Base-by-base conservation (phyloP, 1,140 invertebrate genomes). In the Lepidotrigona ventralis region DNA sequence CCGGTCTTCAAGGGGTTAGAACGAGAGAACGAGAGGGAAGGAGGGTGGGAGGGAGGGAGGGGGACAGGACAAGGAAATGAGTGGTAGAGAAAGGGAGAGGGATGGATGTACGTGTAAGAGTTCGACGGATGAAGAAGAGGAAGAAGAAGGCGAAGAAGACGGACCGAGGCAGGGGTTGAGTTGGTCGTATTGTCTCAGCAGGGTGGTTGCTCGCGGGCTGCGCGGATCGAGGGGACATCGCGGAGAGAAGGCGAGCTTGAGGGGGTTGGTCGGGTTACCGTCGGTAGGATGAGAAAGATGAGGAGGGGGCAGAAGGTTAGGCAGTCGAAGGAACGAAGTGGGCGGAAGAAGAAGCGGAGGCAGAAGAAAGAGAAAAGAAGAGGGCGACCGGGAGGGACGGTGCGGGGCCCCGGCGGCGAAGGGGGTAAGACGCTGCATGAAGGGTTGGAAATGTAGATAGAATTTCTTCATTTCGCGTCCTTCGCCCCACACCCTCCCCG, bases 371-470 rank as follows among this genome's bases (percentile, higher is more conserved):
- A 79, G 78, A 88, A 85, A 90, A 90, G 87, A 87, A 87, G 63
- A 82, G 78, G 69, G 82, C 75, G 83, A 66, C 39, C 81, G 77
- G 78, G 72, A 84, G 85, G 77, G 84, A 73, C 79, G 76, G 85
- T 64, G 79, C 54, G 72, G 64, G 39, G 86, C 9, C 33, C 39
- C 33, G 81, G 83, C 83, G 71, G 86, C 70, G 75, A 83, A 87
- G 86, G 91, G 91, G 92, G 93, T 92, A 94, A 94, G 93, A 93
- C 92, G 93, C 86, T 91, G 93, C 92, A 93, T 93, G 93, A 94
- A 94, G 93, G 93, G 93, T 94, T 94, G 93, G 93, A 94, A 93
- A 94, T 94, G 92, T 93, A 94, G 93, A 94, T 94, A 94, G 93
- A 94, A 94, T 94, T 94, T 94, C 93, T 94, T 94, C 93, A 94